phyloP scores from a whole-genome alignment of 2,888 invertebrate genomes.

The Bombylius discolor region DNA sequence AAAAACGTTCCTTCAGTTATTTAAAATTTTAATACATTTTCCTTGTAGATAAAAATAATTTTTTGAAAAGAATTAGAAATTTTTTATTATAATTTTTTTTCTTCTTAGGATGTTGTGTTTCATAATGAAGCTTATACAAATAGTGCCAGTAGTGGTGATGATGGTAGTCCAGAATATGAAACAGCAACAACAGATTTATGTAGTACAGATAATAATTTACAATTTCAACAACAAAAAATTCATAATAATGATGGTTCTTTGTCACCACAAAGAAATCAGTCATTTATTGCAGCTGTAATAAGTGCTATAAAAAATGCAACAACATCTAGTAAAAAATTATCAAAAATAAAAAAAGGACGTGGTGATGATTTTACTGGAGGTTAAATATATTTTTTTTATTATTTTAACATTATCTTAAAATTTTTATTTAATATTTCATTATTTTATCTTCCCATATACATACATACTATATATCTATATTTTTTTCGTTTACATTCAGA shows the following conservation, averaged over 20 bases:
- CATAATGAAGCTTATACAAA: slow-evolving; percentile 66
- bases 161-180: slow-evolving; percentile 46
- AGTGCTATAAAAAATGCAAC: slow-evolving; percentile 51
- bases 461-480: too few species aligned
- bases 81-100: not conserved
- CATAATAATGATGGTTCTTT: slow-evolving; percentile 34
- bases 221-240: not conserved
- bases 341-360: slow-evolving; percentile 14
- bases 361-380: slow-evolving; percentile 26
- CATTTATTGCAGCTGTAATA: slow-evolving; percentile 59
- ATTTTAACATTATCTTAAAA: not conserved
- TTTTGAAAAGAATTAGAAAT: too few species aligned
- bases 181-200: slow-evolving; percentile 2
- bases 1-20: too few species aligned
- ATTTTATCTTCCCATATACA: too few species aligned
- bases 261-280: slow-evolving; percentile 50
- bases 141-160: slow-evolving; percentile 55
- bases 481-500: slow-evolving; percentile 34
- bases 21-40: too few species aligned
- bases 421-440: not conserved
- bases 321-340: slow-evolving; percentile 26
- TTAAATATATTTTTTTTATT: slow-evolving; percentile 10
- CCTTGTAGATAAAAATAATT: too few species aligned
- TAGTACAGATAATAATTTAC: not conserved
- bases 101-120: slow-evolving; percentile 54